phyloP scores from a whole-genome alignment of 35 echinoderm and acorn worm species.

The Amphiura filiformis region DNA sequence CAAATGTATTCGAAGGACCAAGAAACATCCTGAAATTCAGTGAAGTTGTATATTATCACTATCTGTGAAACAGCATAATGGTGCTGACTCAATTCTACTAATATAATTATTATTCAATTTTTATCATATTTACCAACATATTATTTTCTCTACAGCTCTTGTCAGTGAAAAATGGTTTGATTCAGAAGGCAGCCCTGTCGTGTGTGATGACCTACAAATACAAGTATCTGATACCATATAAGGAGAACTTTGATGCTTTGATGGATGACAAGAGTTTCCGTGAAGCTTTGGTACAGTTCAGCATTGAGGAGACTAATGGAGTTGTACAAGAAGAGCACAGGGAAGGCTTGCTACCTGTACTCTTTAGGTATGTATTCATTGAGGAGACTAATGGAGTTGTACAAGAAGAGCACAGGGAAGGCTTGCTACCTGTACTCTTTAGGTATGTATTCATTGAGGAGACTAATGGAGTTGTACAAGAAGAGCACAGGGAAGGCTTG shows the following conservation, averaged over 20 bases:
- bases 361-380: slow-evolving; percentile 74
- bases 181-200: slow-evolving; percentile 69
- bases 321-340: slow-evolving; percentile 64
- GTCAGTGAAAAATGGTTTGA: slow-evolving; percentile 44
- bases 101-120: too few relatives aligned
- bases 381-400: too few relatives aligned
- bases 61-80: too few relatives aligned
- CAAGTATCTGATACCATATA: slow-evolving; percentile 78
- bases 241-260: slow-evolving; percentile 62
- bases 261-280: slow-evolving; percentile 55
- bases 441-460: too few relatives aligned
- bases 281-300: slow-evolving; percentile 78
- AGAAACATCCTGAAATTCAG: too few relatives aligned
- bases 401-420: too few relatives aligned
- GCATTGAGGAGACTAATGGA: slow-evolving; percentile 78
- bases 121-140: not conserved
- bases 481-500: too few relatives aligned
- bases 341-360: slow-evolving; percentile 78
- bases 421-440: too few relatives aligned
- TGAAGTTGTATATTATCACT: too few relatives aligned
- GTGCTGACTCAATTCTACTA: too few relatives aligned
- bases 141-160: slow-evolving; percentile 50
- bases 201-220: slow-evolving; percentile 92
- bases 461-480: too few relatives aligned
- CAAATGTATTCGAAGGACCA: too few relatives aligned